Base-by-base conservation (phyloP, 2,797 vertebrate species). In the Discoglossus pictus region DNA sequence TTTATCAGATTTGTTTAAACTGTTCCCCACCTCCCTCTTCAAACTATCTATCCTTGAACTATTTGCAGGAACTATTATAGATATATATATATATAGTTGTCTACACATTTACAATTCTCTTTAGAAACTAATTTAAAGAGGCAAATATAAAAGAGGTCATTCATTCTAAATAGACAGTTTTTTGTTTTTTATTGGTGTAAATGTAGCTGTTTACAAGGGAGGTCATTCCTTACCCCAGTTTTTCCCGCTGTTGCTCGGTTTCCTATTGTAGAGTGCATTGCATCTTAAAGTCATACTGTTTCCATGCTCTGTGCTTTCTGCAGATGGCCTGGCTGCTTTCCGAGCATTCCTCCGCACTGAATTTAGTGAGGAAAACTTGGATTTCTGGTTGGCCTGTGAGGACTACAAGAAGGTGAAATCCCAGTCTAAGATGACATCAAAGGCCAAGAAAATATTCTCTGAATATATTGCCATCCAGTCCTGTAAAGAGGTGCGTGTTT, bases 401-500 rank as follows among this genome's bases (percentile, higher is more conserved):
- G 95, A 99, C 74, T 99, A 96, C 90, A 97, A 93, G 84, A 98
- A 98, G 81, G 84, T 95, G 80, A 98, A 97, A 79, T 98, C 95
- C 0, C 94, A 98, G 82, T 93, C 96, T 75, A 99, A 99, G 89
- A 94, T 99, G 93, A 82, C 89, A 1, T 93, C 95, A 54, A 98
- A 96, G 80, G 95, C 96, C 78, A 98, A 97, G 87, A 99, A 98
- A 79, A 93, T 99, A 78, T 99, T 95, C 0, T 88, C 93, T 0
- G 97, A 99, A 78, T 99, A 93, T 80, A 96, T 99, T 0, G 96
- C 97, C 0, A 97, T 97, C 82, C 97, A 99, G 90, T 95, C 97
- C 1, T 97, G 94, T 86, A 97, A 98, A 85, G 97, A 99, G 93
- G 97, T 99, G 79, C 91, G 88, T 25, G 43, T 2, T 36, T 44